These are phyloP conservation scores for Potamarius usumacintae DNA, from an alignment of 2,113 vertebrate species.

Conservation along the genomic window DNA sequence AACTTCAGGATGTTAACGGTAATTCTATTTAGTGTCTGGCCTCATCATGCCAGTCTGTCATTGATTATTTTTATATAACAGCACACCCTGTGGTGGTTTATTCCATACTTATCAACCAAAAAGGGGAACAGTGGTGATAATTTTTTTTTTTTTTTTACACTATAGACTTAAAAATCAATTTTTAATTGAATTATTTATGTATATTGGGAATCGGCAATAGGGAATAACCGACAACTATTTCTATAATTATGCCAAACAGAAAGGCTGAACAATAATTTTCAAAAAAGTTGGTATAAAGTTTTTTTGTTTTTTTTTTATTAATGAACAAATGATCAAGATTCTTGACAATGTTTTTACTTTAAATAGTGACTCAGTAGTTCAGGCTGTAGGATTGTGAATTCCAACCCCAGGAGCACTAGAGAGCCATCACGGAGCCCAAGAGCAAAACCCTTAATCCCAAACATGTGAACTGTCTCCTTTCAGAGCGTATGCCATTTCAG, in stretches of 20 bases:
- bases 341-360: not conserved
- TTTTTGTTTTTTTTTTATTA: not conserved
- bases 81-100: no score
- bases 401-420: not conserved
- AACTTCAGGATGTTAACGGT: not conserved
- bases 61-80: no score
- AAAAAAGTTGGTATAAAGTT: not conserved
- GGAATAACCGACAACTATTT: not conserved
- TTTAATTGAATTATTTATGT: no score
- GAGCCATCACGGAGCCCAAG: not conserved
- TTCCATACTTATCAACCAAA: no score
- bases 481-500: not conserved
- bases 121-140: no score
- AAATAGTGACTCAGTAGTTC: not conserved
- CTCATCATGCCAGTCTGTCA: no score
- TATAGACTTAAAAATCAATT: no score
- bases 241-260: not conserved
- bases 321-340: not conserved
- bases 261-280: not conserved
- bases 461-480: not conserved
- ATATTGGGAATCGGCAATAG: no score
- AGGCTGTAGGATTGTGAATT: not conserved
- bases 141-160: no score
- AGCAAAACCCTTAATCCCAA: not conserved
- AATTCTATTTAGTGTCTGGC: not conserved